Evolutionary conservation across 2,113 vertebrate genomes (phyloP).

Genomic region (Theropithecus gelada): DNA sequence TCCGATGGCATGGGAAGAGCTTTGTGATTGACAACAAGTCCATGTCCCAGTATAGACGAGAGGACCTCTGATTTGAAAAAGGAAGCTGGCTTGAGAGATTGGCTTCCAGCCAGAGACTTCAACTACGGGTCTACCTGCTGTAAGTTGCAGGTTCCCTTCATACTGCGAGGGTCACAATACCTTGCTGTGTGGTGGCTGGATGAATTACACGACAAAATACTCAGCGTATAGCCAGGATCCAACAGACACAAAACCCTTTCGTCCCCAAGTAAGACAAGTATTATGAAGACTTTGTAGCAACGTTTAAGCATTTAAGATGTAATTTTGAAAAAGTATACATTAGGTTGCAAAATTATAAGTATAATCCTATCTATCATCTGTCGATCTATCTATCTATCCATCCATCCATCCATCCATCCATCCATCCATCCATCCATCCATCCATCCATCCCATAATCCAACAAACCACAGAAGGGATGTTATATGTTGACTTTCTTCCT

Average conservation of each 20-base stretch:
- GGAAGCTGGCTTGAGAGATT: neutral
- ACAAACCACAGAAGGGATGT: neutral
- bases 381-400: fast-evolving
- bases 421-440: too few relatives aligned
- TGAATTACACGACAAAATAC: neutral
- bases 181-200: neutral
- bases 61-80: fast-evolving
- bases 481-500: neutral
- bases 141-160: fast-evolving
- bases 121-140: fast-evolving
- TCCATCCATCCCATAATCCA: too few relatives aligned
- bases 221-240: neutral
- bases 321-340: neutral
- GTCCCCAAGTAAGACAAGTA: too few relatives aligned
- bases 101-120: too few relatives aligned
- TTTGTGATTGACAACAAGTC: fast-evolving
- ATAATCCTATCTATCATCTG: too few relatives aligned
- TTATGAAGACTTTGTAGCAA: too few relatives aligned
- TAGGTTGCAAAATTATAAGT: neutral
- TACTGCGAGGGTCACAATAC: fast-evolving
- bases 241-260: fast-evolving
- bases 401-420: too few relatives aligned
- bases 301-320: neutral
- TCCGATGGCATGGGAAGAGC: fast-evolving
- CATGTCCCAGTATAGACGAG: fast-evolving